Evolutionary conservation across 2,888 invertebrate genomes (phyloP), one percentile per base, ranked within the genome.

Genomic region (Drosophila macrospina): DNA sequence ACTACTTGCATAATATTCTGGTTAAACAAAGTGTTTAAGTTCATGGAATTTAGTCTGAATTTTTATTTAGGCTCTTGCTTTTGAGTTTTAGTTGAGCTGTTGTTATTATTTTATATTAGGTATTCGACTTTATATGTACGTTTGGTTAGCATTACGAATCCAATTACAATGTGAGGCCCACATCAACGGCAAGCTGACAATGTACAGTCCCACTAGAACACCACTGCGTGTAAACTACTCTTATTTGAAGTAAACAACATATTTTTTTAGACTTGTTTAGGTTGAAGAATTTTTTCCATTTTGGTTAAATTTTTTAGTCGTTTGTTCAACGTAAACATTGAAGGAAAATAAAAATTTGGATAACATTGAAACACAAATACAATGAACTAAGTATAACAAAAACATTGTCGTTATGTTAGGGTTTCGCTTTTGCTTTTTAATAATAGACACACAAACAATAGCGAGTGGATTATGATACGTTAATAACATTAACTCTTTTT

Each of bases 171-270:
- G 91, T 91, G 89, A 91, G 94, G 94, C 93, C 94, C 93, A 94
- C 94, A 94, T 94, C 94, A 94, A 94, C 94, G 94, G 94, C 94
- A 94, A 94, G 94, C 94, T 94, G 94, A 93, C 93, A 91, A 90
- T 92, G 92, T 92, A 92, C 92, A 91, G 90, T 92, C 92, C 92
- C 91, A 90, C 92, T 91, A 92, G 92, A 92, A 77, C 70, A 78
- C 92, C 92, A 92, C 91, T 91, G 91, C 91, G 90, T 91, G 91
- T 91, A 91, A 92, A 91, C 90, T 92, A 92, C 92, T 92, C 92
- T 92, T 92, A 91, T 74, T 74, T 91, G 89, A 90, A 91, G 90
- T 89, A 88, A 90, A 90, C 85, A 90, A 88, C 78, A 82, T 82
- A 75, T 56, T 66, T 54, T 64, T 66, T 41, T 51, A 39, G 39